Evolutionary conservation across 2,113 vertebrate genomes (phyloP).

Genomic region (Puma concolor): DNA sequence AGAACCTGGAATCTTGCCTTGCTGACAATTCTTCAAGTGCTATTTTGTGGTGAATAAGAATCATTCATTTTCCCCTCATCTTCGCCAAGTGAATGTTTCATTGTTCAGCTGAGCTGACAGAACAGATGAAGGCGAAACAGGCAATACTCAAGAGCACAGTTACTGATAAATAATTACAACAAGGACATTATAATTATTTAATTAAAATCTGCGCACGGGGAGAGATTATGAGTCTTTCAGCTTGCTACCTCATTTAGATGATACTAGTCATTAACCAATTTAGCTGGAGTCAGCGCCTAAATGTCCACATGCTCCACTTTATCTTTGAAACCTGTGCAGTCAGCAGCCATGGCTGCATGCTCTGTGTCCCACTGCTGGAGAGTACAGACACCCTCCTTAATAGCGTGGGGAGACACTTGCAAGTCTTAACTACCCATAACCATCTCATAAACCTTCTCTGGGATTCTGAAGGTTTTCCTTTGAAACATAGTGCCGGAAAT

Average conservation of each 20-base stretch:
- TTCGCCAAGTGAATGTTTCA: constrained; percentile 72
- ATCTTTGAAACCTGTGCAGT: constrained; percentile 85
- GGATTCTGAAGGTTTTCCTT: not conserved
- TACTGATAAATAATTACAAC: constrained; percentile 90
- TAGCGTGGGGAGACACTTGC: constrained; percentile 58
- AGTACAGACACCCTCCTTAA: constrained; percentile 59
- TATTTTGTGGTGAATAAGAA: constrained; percentile 70
- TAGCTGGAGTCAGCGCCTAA: constrained; percentile 85
- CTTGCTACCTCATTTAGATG: constrained; percentile 87
- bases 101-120: constrained; percentile 82
- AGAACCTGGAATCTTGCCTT: not conserved
- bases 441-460: constrained; percentile 62
- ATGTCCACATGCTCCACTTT: constrained; percentile 77
- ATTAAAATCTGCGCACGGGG: constrained; percentile 88
- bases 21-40: not conserved
- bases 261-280: constrained; percentile 88
- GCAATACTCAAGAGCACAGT: constrained; percentile 87
- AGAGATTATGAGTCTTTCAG: constrained; percentile 88
- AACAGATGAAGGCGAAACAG: constrained; percentile 83
- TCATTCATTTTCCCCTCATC: constrained; percentile 77
- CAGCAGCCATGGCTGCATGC: constrained; percentile 84
- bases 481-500: not conserved
- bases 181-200: constrained; percentile 88
- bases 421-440: constrained; percentile 72
- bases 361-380: constrained; percentile 68